Evolutionary conservation across 2,888 invertebrate species (phyloP), one percentile per base, ranked within the genome.

Genomic region (Ommatoiulus sabulosus): DNA sequence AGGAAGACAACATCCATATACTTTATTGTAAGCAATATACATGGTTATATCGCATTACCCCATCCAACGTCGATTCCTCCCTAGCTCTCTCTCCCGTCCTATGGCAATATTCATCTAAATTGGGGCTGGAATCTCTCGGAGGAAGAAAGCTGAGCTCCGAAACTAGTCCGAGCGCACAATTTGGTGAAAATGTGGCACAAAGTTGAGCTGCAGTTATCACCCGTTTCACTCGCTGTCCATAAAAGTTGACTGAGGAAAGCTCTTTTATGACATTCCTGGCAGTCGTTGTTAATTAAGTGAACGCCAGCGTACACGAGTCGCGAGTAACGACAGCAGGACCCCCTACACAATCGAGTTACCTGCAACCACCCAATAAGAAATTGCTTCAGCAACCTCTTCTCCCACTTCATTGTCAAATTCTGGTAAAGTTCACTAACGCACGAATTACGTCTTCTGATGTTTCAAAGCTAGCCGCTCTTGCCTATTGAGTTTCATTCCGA

Each of bases 141-240:
- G 44, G 86, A 86, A 86, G 86, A 86, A 86, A 86, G 86, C 44
- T 46, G 48, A 86, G 48, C 86, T 48, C 86, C 44, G 35, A 44
- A 86, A 44, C 86, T 86, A 44, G 48, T 48, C 86, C 44, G 48
- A 86, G 44, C 86, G 12, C 44, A 48, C 48, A 44, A 86, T 86
- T 86, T 86, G 48, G 86, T 48, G 48, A 48, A 86, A 86, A 86
- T 86, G 86, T 86, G 86, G 86, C 86, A 86, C 44, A 86, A 86
- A 48, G 44, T 86, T 44, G 48, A 86, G 44, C 48, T 20, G 48
- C 86, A 44, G 86, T 86, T 86, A 86, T 86, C 86, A 86, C 86
- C 86, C 44, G 24, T 86, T 86, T 86, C 46, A 86, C 46, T 86
- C 15, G 44, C 80, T 86, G 86, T 48, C 86, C 86, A 86, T 86